phyloP scores from a whole-genome alignment of 2,797 vertebrate species.

The Phalloptychus januarius region DNA sequence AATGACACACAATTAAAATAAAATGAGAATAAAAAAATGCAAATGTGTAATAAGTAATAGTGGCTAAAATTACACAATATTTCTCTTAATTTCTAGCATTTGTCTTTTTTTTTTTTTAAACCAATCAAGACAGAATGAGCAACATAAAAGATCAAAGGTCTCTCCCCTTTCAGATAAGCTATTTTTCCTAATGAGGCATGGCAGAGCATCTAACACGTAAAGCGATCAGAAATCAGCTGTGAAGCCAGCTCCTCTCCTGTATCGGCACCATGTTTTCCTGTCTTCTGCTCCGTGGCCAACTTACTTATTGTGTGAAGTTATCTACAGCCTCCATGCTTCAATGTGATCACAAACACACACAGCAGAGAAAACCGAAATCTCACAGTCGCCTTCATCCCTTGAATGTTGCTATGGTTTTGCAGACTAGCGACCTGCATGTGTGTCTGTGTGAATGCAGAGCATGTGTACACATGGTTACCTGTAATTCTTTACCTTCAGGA shows the following conservation, averaged over 20 bases:
- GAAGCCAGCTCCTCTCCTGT: constrained; percentile 1
- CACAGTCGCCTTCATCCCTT: constrained; percentile 46
- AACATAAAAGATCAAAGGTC: background rate
- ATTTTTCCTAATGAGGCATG: background rate
- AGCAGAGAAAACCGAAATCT: constrained; percentile 37
- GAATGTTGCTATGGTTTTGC: constrained; percentile 68
- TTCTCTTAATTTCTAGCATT: background rate
- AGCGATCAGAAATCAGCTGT: constrained; percentile 26
- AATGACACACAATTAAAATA: background rate
- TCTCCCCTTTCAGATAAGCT: background rate
- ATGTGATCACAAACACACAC: constrained; percentile 45
- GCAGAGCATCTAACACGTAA: constrained; percentile 17
- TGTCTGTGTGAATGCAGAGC: constrained; percentile 20
- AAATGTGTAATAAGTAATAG: background rate
- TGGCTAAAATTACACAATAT: background rate
- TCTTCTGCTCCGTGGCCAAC: constrained; percentile 49
- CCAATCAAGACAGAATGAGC: background rate
- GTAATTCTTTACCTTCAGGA: constrained; percentile 62
- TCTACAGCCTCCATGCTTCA: constrained; percentile 52
- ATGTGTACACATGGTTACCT: constrained; percentile 43
- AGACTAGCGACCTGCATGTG: constrained; percentile 47
- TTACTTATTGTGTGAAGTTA: constrained; percentile 56
- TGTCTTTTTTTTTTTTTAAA: background rate
- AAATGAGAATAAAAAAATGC: background rate
- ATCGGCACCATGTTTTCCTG: constrained; percentile 34